Evolutionary conservation across 2,113 vertebrate species (phyloP), one percentile per base, ranked within the genome.

Genomic region (Notarius quadriscutis): DNA sequence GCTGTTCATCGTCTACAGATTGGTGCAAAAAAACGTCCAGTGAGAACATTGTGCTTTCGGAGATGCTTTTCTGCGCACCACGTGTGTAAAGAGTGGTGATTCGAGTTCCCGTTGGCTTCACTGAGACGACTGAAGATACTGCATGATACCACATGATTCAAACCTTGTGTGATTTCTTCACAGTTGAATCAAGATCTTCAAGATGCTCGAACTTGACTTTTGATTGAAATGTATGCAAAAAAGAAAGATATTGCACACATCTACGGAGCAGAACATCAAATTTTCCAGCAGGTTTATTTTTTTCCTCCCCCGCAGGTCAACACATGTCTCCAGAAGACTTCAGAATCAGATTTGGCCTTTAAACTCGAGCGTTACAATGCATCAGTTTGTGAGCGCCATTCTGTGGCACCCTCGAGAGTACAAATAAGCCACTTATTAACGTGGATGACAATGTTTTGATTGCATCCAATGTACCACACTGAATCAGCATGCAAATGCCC

Each of bases 401-500:
- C 93, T 92, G 92, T 92, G 94, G 92, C 93, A 90, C 93, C 93
- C 94, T 95, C 91, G 92, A 95, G 89, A 93, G 90, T 91, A 92
- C 67, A 92, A 92, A 93, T 92, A 86, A 88, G 87, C 84, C 87
- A 91, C 92, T 92, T 92, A 94, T 95, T 95, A 95, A 94, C 91
- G 93, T 93, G 91, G 94, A 93, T 94, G 94, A 94, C 91, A 92
- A 91, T 95, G 92, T 92, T 91, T 91, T 96, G 95, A 96, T 95
- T 96, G 94, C 93, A 89, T 90, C 92, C 94, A 94, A 94, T 93
- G 93, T 93, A 93, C 90, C 93, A 94, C 93, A 94, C 93, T 91
- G 93, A 94, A 94, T 94, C 92, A 93, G 93, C 93, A 95, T 94
- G 94, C 95, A 95, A 95, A 95, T 95, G 93, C 90, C 94, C 95